These are phyloP conservation scores for Agriotes lineatus DNA, from an alignment of 2,888 invertebrate genomes.

Conservation along the genomic window DNA sequence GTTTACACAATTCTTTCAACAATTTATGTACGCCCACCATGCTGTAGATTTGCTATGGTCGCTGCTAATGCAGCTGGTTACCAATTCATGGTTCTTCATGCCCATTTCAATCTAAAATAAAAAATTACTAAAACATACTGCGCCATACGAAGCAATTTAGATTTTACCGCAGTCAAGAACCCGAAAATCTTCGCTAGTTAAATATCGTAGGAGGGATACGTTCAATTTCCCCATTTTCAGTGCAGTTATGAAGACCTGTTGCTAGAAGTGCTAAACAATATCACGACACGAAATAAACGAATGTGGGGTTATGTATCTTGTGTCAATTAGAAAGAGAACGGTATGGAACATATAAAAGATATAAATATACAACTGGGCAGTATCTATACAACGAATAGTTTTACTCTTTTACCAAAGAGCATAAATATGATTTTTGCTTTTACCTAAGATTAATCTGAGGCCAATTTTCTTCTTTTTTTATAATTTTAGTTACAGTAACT, in stretches of 20 bases:
- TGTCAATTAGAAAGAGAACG: no score
- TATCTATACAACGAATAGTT: no score
- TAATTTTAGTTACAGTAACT: no score
- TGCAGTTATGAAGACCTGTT: background rate
- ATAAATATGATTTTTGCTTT: no score
- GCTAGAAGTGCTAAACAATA: background rate
- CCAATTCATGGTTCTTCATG: slow-evolving; percentile 99
- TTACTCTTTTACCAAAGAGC: no score
- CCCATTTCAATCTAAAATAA: slow-evolving; percentile 94
- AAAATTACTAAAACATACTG: background rate
- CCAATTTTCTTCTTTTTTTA: no score
- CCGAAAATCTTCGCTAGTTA: slow-evolving; percentile 92
- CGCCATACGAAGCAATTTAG: no score
- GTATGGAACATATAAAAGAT: no score
- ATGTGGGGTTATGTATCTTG: background rate
- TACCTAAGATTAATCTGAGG: no score
- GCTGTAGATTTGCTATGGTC: slow-evolving; percentile 91
- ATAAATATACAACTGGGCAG: no score
- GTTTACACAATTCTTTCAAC: slow-evolving; percentile 89
- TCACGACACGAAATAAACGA: background rate
- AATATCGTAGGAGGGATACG: slow-evolving; percentile 88
- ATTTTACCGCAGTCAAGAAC: no score
- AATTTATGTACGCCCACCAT: slow-evolving; percentile 95
- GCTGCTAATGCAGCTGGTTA: slow-evolving; percentile 91
- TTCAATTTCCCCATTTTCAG: slow-evolving; percentile 93